phyloP scores from a whole-genome alignment of 2,113 vertebrate species.

The Trochalopteron elliotii region DNA sequence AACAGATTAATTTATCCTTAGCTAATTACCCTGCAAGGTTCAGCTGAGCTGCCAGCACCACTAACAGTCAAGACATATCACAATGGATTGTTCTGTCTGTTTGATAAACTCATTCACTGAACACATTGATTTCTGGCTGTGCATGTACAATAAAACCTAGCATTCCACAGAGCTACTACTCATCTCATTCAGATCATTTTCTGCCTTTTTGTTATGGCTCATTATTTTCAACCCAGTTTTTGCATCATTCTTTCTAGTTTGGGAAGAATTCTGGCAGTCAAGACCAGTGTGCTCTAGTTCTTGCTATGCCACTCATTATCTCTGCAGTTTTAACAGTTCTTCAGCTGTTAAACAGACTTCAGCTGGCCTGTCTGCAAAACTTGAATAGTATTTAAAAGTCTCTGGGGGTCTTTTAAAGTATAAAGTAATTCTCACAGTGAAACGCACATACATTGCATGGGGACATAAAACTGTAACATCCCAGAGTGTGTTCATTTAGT shows the following conservation, averaged over 20 bases:
- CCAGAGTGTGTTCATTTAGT: background rate
- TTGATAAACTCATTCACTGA: constrained; percentile 28
- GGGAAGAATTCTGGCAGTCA: background rate
- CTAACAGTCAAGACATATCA: constrained; percentile 41
- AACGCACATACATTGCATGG: background rate
- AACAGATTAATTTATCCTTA: constrained; percentile 54
- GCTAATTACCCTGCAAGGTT: constrained; percentile 48
- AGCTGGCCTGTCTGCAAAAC: background rate
- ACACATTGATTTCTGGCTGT: constrained; percentile 16
- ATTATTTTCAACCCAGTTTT: constrained; percentile 21
- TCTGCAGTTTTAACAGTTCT: background rate
- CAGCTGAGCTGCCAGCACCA: constrained; percentile 32
- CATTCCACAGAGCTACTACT: background rate
- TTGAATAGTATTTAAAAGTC: background rate
- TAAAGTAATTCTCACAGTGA: background rate
- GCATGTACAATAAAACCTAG: constrained; percentile 3
- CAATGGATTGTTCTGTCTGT: constrained; percentile 39
- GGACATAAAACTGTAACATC: background rate
- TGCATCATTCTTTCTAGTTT: background rate
- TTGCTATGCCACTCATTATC: background rate
- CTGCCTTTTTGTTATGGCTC: background rate
- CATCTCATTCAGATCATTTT: background rate
- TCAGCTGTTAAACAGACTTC: background rate
- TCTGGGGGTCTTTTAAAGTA: background rate
- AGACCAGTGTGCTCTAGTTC: background rate